Evolutionary conservation across 2,797 vertebrate species (phyloP), one percentile per base, ranked within the genome.

Genomic region (Zalophus californianus): DNA sequence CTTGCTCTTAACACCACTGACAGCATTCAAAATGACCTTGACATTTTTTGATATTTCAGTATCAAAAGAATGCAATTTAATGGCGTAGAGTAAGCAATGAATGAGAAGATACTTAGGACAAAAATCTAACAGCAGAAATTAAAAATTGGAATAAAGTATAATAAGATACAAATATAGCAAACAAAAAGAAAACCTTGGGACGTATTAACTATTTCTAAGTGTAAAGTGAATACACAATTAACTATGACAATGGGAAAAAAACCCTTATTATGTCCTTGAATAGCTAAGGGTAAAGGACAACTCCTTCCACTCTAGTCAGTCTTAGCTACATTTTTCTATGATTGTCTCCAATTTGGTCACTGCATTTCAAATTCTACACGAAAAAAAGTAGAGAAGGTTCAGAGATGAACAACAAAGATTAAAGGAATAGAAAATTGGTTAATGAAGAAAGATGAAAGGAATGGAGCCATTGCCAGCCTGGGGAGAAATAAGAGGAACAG

Each of bases 361-460:
- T 84, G 27, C 21, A 92, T 94, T 97, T 97, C 72, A 92, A 96
- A 77, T 85, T 91, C 84, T 80, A 92, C 0, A 15, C 64, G 18
- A 56, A 94, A 82, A 80, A 93, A 95, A 92, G 32, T n/a, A 94
- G 56, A 50, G 21, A 95, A 50, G 21, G 4, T 89, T 89, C 66
- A 64, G 35, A 92, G 68, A 90, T 52, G 82, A 95, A 64, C 73
- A 75, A 93, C 9, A 94, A 95, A 95, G 84, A 97, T 86, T 38
- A 97, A 98, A 96, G 58, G 38, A 94, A 72, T 0, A 91, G 56
- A 92, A 96, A 96, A 87, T 78, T 54, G 21, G 41, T 62, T 83
- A 82, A 62, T 35, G 66, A 82, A 52, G 70, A 80, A 96, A 97
- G 96, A 97, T 95, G 64, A 97, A 96, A 97, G 70, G 52, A 95